Percentiles rank a stretch among this genome's conserved stretches.
Conservation (phyloP, 2,888 invertebrate species). For the Chrysolina americana region DNA sequence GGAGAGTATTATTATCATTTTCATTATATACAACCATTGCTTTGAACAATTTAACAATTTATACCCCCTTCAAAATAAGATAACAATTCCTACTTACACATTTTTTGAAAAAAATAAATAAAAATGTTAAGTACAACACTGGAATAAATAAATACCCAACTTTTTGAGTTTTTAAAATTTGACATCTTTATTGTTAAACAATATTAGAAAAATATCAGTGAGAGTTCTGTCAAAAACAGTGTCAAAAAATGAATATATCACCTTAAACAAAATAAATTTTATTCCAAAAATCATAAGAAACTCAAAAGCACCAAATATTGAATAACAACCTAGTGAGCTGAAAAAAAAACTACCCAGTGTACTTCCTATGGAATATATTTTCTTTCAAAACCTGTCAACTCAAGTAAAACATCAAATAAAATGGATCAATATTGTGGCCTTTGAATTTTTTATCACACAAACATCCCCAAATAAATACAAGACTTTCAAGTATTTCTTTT, state of each 20-base stretch:
- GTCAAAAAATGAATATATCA: slow-evolving; percentile 38
- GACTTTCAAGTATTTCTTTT: slow-evolving; percentile 34
- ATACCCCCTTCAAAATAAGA: slow-evolving; percentile 16
- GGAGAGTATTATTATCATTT: no score
- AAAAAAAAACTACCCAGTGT: slow-evolving; percentile 28
- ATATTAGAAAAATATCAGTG: slow-evolving; percentile 40
- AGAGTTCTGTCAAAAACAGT: slow-evolving; percentile 36
- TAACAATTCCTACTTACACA: slow-evolving; percentile 23
- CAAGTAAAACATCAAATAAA: slow-evolving; percentile 28
- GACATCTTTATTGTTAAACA: slow-evolving; percentile 41
- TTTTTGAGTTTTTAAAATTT: slow-evolving; percentile 30
- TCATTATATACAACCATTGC: slow-evolving; percentile 25
- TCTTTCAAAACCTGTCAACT: slow-evolving; percentile 25
- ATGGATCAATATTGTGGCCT: slow-evolving; percentile 31
- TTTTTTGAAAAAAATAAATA: slow-evolving; percentile 38
- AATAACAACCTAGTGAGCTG: slow-evolving; percentile 19
- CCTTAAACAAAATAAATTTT: slow-evolving; percentile 39
- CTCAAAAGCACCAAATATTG: slow-evolving; percentile 40
- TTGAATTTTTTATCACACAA: slow-evolving; percentile 38
- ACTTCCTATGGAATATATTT: slow-evolving; percentile 30
- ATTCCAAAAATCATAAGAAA: slow-evolving; percentile 33
- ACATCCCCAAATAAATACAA: slow-evolving; percentile 45
- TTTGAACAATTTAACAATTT: slow-evolving; percentile 20
- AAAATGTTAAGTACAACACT: slow-evolving; percentile 50
- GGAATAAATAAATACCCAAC: slow-evolving; percentile 37